A percentile compares a stretch with the other conserved stretches of the same genome.
Conservation (phyloP, 2,888 invertebrate species). For the Alcis repandata region DNA sequence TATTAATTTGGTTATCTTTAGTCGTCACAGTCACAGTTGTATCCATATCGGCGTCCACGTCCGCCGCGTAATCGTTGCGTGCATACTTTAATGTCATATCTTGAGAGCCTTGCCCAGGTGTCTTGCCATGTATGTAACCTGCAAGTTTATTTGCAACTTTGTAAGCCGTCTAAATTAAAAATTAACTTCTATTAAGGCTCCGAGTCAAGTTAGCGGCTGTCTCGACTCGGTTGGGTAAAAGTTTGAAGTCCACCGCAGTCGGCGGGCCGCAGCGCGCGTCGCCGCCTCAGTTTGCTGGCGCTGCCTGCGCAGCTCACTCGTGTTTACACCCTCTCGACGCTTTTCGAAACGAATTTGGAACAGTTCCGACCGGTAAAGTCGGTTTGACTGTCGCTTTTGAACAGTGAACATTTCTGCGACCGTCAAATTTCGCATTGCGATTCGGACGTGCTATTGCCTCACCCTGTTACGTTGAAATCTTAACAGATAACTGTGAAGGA, state of each 20-base stretch:
- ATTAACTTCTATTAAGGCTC: conserved; percentile 49
- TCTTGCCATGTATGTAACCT: conserved; percentile 76
- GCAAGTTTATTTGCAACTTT: conserved; percentile 78
- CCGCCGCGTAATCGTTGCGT: conserved; percentile 67
- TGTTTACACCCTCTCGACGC: conserved; percentile 58
- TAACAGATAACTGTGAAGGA: conserved; percentile 81
- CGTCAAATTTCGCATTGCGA: conserved; percentile 81
- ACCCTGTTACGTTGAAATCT: conserved; percentile 74
- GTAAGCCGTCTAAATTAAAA: conserved; percentile 70
- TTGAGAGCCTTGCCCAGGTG: conserved; percentile 76
- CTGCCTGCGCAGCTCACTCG: conserved; percentile 83
- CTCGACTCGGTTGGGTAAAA: conserved; percentile 78
- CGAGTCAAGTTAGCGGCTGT: conserved; percentile 53
- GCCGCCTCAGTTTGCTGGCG: conserved; percentile 81
- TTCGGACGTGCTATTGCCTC: conserved; percentile 77
- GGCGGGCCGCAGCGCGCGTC: conserved; percentile 71
- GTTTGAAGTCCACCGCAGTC: conserved; percentile 80
- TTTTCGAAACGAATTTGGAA: conserved; percentile 77
- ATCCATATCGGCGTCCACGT: conserved; percentile 53
- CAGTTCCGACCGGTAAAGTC: conserved; percentile 81
- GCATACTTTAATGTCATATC: conserved; percentile 69
- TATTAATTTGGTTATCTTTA: conserved; percentile 50
- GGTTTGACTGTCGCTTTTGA: conserved; percentile 78
- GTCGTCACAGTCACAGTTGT: conserved; percentile 50
- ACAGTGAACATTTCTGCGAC: conserved; percentile 68